Percentiles rank a stretch among this genome's conserved stretches.
Evolutionary conservation across 2,113 vertebrate species (phyloP).

Genomic region (Corvus moneduloides): DNA sequence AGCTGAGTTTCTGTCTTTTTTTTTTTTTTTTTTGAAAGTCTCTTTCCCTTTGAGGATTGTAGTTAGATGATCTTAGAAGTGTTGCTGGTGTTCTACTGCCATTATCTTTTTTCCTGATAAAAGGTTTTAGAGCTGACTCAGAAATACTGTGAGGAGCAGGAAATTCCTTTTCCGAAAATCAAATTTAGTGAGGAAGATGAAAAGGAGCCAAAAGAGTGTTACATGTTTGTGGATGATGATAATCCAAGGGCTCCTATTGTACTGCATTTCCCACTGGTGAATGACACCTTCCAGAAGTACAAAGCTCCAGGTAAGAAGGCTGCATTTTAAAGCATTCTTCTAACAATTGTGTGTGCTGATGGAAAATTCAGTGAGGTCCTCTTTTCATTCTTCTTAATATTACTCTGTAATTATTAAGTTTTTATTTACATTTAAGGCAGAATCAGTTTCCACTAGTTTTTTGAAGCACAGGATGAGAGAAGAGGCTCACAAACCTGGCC

Average conservation of each 20-base stretch:
- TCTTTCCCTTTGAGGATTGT: not conserved
- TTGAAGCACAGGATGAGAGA: not conserved
- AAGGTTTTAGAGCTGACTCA: slow-evolving; percentile 75
- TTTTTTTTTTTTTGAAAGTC: not conserved
- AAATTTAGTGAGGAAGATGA: slow-evolving; percentile 60
- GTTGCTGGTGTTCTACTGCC: not conserved
- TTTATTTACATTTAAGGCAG: not conserved
- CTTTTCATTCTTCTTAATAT: not conserved
- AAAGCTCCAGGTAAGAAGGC: slow-evolving; percentile 70
- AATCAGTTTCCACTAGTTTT: not conserved
- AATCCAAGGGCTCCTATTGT: slow-evolving; percentile 72
- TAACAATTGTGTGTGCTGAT: not conserved
- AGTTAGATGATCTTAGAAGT: not conserved
- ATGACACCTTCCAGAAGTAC: slow-evolving; percentile 73
- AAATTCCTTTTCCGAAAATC: slow-evolving; percentile 76
- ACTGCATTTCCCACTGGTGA: slow-evolving; percentile 80
- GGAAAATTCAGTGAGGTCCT: not conserved
- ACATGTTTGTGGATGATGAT: slow-evolving; percentile 66
- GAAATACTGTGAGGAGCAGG: slow-evolving; percentile 72
- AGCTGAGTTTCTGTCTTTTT: not conserved
- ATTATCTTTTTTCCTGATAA: not conserved
- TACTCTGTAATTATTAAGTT: not conserved
- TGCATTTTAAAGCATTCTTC: not conserved
- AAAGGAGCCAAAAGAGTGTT: slow-evolving; percentile 73
- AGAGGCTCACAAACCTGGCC: not conserved